Percentiles rank a stretch among this genome's conserved stretches.
phyloP scores from a whole-genome alignment of 2,888 invertebrate genomes.

The Byasa hedistus region DNA sequence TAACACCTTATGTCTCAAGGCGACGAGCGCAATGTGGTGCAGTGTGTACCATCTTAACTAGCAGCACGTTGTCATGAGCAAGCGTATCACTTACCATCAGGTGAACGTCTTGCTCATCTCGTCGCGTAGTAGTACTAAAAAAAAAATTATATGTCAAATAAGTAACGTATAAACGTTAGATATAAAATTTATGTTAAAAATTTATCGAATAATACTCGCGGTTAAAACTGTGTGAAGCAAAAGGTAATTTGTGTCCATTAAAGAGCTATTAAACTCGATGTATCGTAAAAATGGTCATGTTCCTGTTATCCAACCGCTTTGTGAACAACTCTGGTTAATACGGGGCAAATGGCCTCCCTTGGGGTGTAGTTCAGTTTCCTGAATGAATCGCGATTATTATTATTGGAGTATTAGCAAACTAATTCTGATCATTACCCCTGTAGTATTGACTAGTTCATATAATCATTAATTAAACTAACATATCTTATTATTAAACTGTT shows the following conservation, averaged over 20 bases:
- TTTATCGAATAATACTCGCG: neutral
- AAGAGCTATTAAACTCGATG: conserved; percentile 19
- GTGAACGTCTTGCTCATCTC: no score
- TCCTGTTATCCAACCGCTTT: neutral
- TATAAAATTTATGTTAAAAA: neutral
- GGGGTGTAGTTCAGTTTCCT: conserved; percentile 4
- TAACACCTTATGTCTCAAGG: no score
- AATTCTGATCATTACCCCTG: neutral
- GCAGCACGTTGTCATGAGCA: no score
- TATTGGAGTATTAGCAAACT: conserved; percentile 9
- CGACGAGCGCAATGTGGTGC: no score
- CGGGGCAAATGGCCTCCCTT: conserved; percentile 6
- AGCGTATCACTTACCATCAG: no score
- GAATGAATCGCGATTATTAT: conserved; percentile 9
- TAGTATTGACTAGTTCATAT: neutral
- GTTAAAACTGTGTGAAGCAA: neutral
- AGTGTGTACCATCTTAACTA: no score
- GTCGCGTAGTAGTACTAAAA: no score
- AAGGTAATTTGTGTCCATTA: conserved; percentile 13
- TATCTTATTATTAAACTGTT: no score
- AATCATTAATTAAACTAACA: no score
- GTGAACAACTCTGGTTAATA: conserved; percentile 4
- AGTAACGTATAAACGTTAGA: no score
- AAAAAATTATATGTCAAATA: no score
- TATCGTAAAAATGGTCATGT: conserved; percentile 18